Conservation (phyloP, 2,797 vertebrate genomes). For the Chrosomus eos region DNA sequence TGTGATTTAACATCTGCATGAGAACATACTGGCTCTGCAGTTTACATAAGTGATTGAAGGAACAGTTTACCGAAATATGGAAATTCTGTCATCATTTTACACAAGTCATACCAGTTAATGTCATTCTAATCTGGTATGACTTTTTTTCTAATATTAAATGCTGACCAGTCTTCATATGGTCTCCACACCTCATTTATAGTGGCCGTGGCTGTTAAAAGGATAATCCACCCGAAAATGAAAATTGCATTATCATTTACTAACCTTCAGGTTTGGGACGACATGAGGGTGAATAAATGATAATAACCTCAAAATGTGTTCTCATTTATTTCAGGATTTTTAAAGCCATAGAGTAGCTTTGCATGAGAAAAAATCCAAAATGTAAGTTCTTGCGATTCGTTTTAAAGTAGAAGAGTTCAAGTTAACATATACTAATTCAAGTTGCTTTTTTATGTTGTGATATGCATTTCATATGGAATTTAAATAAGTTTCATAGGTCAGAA, state of each 20-base stretch:
- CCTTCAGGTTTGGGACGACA: not conserved
- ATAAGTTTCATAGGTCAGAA: not conserved
- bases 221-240: not conserved
- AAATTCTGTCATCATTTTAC: not conserved
- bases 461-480: not conserved
- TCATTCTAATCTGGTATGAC: not conserved
- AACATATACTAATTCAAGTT: not conserved
- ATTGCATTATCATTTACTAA: not conserved
- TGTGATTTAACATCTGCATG: not conserved
- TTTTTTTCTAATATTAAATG: not conserved
- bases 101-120: not conserved
- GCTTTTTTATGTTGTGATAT: not conserved
- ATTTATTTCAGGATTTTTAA: not conserved
- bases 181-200: not conserved
- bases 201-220: not conserved
- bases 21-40: not conserved
- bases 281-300: not conserved
- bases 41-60: not conserved
- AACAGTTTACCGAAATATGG: not conserved
- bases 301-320: not conserved
- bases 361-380: not conserved
- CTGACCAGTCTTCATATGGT: not conserved
- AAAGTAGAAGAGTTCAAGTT: not conserved
- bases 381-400: not conserved
- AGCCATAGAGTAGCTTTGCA: not conserved